phyloP scores from a whole-genome alignment of 2,888 invertebrate species.

The Sabatieria punctata region DNA sequence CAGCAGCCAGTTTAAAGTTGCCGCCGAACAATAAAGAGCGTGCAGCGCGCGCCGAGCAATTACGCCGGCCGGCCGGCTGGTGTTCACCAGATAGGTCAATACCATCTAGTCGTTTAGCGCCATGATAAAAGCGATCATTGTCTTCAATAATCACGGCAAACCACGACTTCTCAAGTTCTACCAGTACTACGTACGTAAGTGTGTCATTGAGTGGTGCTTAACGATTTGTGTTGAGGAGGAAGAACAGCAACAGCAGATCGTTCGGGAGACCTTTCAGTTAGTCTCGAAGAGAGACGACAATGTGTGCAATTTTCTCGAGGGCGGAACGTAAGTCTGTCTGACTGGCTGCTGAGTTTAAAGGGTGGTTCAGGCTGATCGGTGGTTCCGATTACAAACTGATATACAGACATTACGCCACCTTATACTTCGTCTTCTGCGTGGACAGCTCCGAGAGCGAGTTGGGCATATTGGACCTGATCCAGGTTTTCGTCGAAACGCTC shows the following conservation, averaged over 20 bases:
- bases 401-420: constrained; percentile 90
- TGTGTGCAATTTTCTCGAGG: constrained; percentile 97
- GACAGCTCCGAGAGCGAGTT: constrained; percentile 97
- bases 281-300: constrained; percentile 97
- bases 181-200: constrained; percentile 92
- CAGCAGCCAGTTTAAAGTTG: too few relatives aligned
- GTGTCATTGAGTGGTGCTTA: too few relatives aligned
- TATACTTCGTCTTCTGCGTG: constrained; percentile 98
- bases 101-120: too few relatives aligned
- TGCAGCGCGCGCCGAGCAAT: too few relatives aligned
- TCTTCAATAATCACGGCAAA: constrained; percentile 98
- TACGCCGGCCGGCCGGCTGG: too few relatives aligned
- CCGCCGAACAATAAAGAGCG: too few relatives aligned
- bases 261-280: constrained; percentile 94
- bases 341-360: not conserved
- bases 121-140: constrained; percentile 97
- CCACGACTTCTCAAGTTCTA: constrained; percentile 91
- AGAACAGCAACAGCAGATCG: constrained; percentile 97
- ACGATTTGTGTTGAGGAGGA: constrained; percentile 52
- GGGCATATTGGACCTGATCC: constrained; percentile 87
- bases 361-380: constrained; percentile 63
- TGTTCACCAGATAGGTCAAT: too few relatives aligned
- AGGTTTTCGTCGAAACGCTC: constrained; percentile 93
- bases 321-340: constrained; percentile 56
- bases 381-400: constrained; percentile 96